Percentiles rank a stretch among this genome's conserved stretches.
These are phyloP conservation scores for Sepiola atlantica DNA, from an alignment of 2,888 invertebrate species.

Conservation along the genomic window DNA sequence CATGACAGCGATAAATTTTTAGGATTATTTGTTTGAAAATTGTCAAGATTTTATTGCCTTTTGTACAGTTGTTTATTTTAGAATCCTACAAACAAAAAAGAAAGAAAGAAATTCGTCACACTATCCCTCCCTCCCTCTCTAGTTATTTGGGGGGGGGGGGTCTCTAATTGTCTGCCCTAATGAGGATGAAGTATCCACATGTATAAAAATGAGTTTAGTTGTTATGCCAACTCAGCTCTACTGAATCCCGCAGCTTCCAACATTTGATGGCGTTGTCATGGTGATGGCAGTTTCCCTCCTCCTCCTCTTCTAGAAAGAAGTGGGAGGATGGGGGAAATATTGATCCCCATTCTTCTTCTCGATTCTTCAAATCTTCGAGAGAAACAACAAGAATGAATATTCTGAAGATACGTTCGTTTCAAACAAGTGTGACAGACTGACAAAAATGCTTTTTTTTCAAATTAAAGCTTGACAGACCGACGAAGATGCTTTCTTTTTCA, in stretches of 20 bases:
- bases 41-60: too few relatives aligned
- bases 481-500: too few relatives aligned
- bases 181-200: not conserved
- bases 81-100: not conserved
- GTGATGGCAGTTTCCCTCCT: not conserved
- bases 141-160: not conserved
- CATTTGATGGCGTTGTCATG: not conserved
- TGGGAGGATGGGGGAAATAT: not conserved
- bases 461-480: too few relatives aligned
- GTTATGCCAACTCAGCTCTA: not conserved
- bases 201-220: constrained; percentile 12
- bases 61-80: constrained; percentile 32
- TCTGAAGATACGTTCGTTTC: too few relatives aligned
- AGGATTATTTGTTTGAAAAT: too few relatives aligned
- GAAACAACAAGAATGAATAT: too few relatives aligned
- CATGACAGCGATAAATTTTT: too few relatives aligned
- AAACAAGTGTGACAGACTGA: too few relatives aligned
- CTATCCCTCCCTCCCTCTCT: not conserved
- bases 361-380: too few relatives aligned
- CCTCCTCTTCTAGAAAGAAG: not conserved
- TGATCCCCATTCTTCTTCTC: not conserved
- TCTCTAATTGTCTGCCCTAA: too few relatives aligned
- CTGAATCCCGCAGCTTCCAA: not conserved
- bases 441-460: too few relatives aligned
- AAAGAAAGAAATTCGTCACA: too few relatives aligned